A percentile compares a stretch with the other conserved stretches of the same genome.
Evolutionary conservation across 1,140 invertebrate species (phyloP).

Genomic region (Saccostrea glomerata): DNA sequence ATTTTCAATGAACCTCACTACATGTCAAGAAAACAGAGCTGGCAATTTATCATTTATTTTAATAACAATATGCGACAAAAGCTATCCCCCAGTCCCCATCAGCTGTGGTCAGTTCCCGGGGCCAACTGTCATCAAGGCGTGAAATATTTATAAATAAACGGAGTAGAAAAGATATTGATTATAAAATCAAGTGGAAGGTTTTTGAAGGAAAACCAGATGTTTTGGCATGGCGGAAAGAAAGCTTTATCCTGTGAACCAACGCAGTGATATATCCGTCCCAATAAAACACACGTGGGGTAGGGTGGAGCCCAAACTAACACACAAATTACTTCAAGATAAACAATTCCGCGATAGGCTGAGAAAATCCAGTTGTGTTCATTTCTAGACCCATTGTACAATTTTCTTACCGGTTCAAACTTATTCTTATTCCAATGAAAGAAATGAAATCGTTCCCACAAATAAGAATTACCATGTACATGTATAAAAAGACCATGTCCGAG

Average conservation of each 20-base stretch:
- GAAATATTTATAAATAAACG: neutral
- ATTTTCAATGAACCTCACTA: neutral
- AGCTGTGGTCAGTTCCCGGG: neutral
- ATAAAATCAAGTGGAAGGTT: conserved; percentile 6
- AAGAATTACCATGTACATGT: neutral
- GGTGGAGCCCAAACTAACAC: neutral
- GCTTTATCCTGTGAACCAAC: neutral
- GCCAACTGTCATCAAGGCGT: neutral
- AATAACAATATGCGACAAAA: neutral
- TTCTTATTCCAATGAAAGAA: neutral
- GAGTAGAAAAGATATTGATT: neutral
- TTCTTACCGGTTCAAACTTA: neutral
- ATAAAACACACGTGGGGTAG: conserved; percentile 33
- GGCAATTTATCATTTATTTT: neutral
- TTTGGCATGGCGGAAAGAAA: neutral
- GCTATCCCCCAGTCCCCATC: neutral
- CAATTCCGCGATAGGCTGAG: neutral
- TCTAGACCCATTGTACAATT: neutral
- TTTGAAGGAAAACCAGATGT: conserved; percentile 18
- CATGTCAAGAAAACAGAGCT: neutral
- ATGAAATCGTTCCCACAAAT: neutral
- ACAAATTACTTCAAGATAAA: conserved; percentile 32
- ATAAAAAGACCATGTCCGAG: neutral
- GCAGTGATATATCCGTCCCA: neutral
- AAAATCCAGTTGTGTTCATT: neutral